Base-by-base conservation (phyloP, 2,113 vertebrate genomes). In the Mastomys coucha region DNA sequence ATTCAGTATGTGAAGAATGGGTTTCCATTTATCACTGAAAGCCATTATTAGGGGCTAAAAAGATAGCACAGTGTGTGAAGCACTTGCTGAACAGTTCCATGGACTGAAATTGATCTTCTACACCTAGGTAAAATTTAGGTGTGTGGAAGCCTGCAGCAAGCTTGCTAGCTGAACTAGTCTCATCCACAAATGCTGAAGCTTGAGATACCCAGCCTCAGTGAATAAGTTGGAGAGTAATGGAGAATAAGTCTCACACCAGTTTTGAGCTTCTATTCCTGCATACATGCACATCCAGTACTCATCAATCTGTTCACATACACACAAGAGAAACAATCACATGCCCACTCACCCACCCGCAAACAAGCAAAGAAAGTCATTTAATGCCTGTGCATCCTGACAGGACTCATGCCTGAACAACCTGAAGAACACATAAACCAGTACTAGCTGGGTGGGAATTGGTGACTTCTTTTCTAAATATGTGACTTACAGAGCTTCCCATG, bases 331-430 rank as follows among this genome's bases (percentile, higher is more conserved):
- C 39, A 65, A 11, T 39, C 58, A 63, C 4, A 33, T 5, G 33
- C 5, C 56, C 24, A 17, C 13, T 28, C 13, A 3, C 28, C n/a
- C n/a, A 39, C 72, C 3, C 4, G 9, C 17, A n/a, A 28, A 67
- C 14, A 65, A 13, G 16, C 14, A 45, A 12, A 65, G 60, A 19
- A 45, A 65, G 39, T 10, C 16, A 31, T 28, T 26, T 9, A 26
- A 0, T 11, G 6, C 17, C 0, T 7, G 42, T 0, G 33, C 8
- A 5, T 42, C 33, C 26, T 6, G 12, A 5, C 31, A 2, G 7
- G 45, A 22, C n/a, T 42, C 36, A 1, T 70, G 20, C 6, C 2
- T 10, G 22, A 51, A 19, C 8, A 45, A 42, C 31, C 26, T 65
- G 24, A 85, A 85, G 26, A 45, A 19, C 26, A 45, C 0, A 0